A percentile compares a stretch with the other conserved stretches of the same genome.
Conservation (phyloP, 2,797 vertebrate species). For the Dryobates pubescens region DNA sequence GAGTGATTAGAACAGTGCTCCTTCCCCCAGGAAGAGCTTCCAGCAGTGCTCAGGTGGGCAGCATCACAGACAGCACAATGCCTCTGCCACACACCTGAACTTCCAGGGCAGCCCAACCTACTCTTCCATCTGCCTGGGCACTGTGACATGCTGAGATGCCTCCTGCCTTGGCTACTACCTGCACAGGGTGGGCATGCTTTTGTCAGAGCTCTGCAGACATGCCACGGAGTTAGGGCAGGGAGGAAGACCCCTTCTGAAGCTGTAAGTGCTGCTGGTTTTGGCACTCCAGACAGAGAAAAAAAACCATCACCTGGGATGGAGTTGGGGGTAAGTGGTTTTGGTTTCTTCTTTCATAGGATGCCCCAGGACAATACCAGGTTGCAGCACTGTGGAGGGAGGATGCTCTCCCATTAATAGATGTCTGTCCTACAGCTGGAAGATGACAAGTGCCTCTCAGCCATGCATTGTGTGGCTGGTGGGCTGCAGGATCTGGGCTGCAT, state of each 20-base stretch:
- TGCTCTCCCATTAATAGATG: background rate
- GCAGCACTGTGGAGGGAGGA: background rate
- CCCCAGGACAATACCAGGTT: background rate
- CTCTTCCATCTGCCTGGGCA: background rate
- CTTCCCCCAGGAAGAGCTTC: background rate
- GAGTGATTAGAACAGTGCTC: background rate
- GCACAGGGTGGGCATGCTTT: background rate
- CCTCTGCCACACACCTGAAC: background rate
- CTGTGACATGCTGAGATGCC: background rate
- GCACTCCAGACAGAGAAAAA: background rate
- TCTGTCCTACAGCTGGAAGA: background rate
- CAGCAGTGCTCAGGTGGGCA: background rate
- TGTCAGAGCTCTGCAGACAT: background rate
- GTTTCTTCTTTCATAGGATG: constrained; percentile 37
- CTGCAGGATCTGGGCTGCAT: background rate
- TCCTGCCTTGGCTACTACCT: background rate
- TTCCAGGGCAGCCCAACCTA: background rate
- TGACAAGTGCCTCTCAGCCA: background rate
- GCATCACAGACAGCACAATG: background rate
- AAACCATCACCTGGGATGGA: background rate
- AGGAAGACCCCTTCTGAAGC: background rate
- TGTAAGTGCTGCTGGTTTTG: background rate
- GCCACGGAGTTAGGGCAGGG: background rate
- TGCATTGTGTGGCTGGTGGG: background rate
- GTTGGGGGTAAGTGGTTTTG: background rate